A percentile compares a stretch with the other conserved stretches of the same genome.
Conservation (phyloP, 2,113 vertebrate genomes). For the Microtus pennsylvanicus region DNA sequence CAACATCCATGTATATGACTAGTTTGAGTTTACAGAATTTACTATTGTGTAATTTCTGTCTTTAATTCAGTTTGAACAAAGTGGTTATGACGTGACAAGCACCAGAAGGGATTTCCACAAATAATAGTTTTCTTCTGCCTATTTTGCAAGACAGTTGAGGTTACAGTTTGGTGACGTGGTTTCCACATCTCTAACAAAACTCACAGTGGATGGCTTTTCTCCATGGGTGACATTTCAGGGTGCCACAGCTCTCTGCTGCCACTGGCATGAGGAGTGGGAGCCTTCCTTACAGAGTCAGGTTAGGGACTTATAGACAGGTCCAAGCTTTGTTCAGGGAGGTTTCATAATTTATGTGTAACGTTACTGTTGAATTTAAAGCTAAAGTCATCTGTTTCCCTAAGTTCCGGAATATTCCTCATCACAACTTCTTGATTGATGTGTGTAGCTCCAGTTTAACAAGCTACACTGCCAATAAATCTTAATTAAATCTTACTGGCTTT, state of each 20-base stretch:
- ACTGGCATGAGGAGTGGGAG: background rate
- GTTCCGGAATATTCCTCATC: constrained; percentile 38
- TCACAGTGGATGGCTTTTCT: background rate
- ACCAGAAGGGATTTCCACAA: background rate
- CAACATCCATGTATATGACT: background rate
- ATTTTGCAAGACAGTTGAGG: constrained; percentile 11
- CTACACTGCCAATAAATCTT: background rate
- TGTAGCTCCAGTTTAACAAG: constrained; percentile 20
- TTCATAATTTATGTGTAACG: constrained; percentile 62
- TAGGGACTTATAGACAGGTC: constrained; percentile 51
- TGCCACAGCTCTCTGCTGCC: constrained; percentile 35
- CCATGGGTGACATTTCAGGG: background rate
- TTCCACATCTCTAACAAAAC: background rate
- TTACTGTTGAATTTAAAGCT: constrained; percentile 57
- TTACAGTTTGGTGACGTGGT: background rate
- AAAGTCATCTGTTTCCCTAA: background rate
- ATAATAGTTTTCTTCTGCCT: background rate
- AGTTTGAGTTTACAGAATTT: background rate
- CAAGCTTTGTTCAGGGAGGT: constrained; percentile 56
- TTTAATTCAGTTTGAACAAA: constrained; percentile 32
- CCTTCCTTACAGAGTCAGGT: constrained; percentile 46
- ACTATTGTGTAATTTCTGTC: background rate
- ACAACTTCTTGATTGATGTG: constrained; percentile 23
- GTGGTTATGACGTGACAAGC: background rate
- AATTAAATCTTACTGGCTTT: constrained; percentile 18